phyloP scores from a whole-genome alignment of 1,140 invertebrate species.

The Charaxes varanes region DNA sequence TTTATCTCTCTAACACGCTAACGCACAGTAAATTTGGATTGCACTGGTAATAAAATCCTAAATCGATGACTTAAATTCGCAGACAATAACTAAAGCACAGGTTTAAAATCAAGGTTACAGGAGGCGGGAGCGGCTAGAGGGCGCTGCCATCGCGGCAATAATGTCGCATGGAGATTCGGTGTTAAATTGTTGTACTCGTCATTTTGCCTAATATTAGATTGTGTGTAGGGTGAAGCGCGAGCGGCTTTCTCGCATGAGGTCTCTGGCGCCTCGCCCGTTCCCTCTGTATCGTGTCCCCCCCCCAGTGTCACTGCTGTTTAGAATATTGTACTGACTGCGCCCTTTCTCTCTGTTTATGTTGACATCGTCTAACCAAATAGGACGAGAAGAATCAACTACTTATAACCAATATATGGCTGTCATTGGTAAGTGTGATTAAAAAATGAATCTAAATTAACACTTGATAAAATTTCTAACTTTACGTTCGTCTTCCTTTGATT shows the following conservation, averaged over 20 bases:
- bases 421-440: conserved; percentile 86
- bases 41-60: conserved; percentile 23
- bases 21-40: conserved; percentile 28
- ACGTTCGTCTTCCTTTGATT: conserved; percentile 44
- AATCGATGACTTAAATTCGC: conserved; percentile 22
- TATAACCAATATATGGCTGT: conserved; percentile 90
- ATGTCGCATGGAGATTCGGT: conserved; percentile 67
- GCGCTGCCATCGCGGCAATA: conserved; percentile 51
- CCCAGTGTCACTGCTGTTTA: conserved; percentile 57
- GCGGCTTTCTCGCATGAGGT: conserved; percentile 28
- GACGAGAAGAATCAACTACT: conserved; percentile 91
- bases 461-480: conserved; percentile 63
- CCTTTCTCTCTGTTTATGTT: conserved; percentile 79
- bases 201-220: conserved; percentile 60
- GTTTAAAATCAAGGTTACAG: conserved; percentile 37
- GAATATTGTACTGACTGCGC: conserved; percentile 75
- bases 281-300: conserved; percentile 43
- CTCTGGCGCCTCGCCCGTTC: conserved; percentile 36
- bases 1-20: conserved; percentile 24
- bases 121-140: conserved; percentile 50
- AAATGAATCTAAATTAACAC: conserved; percentile 67
- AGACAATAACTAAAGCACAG: conserved; percentile 26
- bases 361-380: conserved; percentile 79
- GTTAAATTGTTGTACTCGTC: conserved; percentile 60
- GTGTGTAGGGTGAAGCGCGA: conserved; percentile 53